Percentiles rank a stretch among this genome's conserved stretches.
Evolutionary conservation across 1,140 invertebrate species (phyloP).

Genomic region (Lordiphosa mommai): DNA sequence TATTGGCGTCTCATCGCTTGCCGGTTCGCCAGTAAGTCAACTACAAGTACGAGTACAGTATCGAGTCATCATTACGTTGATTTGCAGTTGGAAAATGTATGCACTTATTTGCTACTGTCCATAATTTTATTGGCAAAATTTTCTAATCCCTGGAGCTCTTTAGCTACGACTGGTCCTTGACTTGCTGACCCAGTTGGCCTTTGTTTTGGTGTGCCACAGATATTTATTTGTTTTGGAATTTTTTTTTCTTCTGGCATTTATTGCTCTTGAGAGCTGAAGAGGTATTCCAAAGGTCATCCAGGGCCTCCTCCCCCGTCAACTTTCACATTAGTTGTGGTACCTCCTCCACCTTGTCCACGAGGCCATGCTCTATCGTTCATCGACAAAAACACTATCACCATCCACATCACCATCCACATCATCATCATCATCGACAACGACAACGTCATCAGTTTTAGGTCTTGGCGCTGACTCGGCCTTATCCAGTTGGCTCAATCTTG

Average conservation of each 20-base stretch:
- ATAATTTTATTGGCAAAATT: constrained; percentile 31
- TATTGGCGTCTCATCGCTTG: constrained; percentile 1
- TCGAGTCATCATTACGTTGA: constrained; percentile 67
- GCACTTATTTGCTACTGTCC: constrained; percentile 69
- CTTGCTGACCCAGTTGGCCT: constrained; percentile 70
- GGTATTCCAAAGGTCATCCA: constrained; percentile 63
- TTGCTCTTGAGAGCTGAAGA: constrained; percentile 51
- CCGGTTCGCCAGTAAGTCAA: constrained; percentile 38
- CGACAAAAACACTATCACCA: constrained; percentile 50
- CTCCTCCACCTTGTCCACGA: constrained; percentile 17
- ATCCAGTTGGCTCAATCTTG: constrained; percentile 54
- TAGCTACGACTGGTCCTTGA: constrained; percentile 54
- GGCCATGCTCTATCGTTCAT: constrained; percentile 71
- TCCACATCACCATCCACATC: constrained; percentile 27
- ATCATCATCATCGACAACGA: constrained; percentile 16
- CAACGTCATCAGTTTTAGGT: constrained; percentile 67
- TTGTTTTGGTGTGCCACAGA: constrained; percentile 53
- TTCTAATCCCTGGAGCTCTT: constrained; percentile 45
- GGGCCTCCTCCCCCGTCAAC: constrained; percentile 21
- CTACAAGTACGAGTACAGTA: constrained; percentile 15
- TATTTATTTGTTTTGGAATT: constrained; percentile 68
- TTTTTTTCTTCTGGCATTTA: constrained; percentile 49
- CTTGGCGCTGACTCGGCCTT: constrained; percentile 58
- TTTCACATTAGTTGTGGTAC: constrained; percentile 69
- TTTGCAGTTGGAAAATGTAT: constrained; percentile 56